A percentile compares a stretch with the other conserved stretches of the same genome.
Evolutionary conservation across 2,113 vertebrate genomes (phyloP).

Genomic region (Porphyrio hochstetteri): DNA sequence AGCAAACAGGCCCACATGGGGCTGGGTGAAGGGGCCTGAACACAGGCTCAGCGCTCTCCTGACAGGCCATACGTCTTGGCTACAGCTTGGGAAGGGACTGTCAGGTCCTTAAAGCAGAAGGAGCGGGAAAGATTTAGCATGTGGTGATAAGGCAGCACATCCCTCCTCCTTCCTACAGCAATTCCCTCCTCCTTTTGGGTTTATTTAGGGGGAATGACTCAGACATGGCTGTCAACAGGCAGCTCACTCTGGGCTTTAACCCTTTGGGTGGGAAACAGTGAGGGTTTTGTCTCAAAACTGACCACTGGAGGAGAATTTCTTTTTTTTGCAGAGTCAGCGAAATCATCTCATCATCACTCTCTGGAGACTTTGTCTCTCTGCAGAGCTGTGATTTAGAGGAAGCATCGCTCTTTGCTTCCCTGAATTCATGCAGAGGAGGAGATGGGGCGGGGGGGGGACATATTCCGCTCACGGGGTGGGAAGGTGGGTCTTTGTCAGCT

Average conservation of each 20-base stretch:
- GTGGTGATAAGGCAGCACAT: background rate
- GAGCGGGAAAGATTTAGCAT: background rate
- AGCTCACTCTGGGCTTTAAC: background rate
- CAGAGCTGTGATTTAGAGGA: background rate
- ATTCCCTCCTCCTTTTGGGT: background rate
- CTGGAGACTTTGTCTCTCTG: accelerated
- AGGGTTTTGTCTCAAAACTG: background rate
- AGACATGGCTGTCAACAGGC: background rate
- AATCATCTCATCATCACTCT: background rate
- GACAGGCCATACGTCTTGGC: background rate
- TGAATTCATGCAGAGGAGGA: background rate
- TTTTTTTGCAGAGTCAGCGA: background rate
- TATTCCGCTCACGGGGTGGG: accelerated
- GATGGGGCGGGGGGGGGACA: accelerated
- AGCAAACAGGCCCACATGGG: background rate
- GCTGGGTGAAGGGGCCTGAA: background rate
- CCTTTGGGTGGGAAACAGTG: background rate
- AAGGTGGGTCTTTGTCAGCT: background rate
- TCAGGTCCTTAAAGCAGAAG: background rate
- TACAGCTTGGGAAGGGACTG: background rate
- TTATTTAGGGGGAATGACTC: background rate
- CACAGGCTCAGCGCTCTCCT: background rate
- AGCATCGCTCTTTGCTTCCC: background rate
- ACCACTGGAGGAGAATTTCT: background rate
- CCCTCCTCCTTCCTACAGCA: background rate